Percentiles rank a stretch among this genome's conserved stretches.
These are phyloP conservation scores for Spilosoma lubricipeda DNA, from an alignment of 2,888 invertebrate species.

Conservation along the genomic window DNA sequence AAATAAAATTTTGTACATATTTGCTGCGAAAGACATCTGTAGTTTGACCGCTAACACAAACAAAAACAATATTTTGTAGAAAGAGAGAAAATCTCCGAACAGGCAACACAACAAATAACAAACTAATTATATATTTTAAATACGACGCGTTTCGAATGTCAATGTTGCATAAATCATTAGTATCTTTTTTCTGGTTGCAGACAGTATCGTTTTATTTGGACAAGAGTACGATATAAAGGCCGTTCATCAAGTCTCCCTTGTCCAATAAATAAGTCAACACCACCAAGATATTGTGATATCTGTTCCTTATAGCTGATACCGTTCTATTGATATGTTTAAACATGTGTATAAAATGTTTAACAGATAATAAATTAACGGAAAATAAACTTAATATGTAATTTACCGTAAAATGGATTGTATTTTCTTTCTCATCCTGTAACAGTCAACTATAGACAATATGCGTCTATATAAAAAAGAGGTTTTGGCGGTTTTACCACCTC, in stretches of 20 bases:
- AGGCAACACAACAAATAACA: not conserved
- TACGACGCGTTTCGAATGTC: conserved; percentile 1
- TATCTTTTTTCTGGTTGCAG: conserved; percentile 13
- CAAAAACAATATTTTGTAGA: too few relatives aligned
- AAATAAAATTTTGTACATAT: too few relatives aligned
- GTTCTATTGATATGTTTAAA: conserved; percentile 10
- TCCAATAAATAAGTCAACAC: conserved; percentile 17
- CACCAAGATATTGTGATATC: conserved; percentile 14
- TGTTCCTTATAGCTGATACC: conserved; percentile 10
- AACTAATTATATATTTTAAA: conserved; percentile 10
- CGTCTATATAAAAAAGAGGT: too few relatives aligned
- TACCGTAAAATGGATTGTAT: not conserved
- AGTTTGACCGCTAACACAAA: too few relatives aligned
- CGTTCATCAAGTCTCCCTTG: conserved; percentile 8
- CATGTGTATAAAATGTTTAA: conserved; percentile 4
- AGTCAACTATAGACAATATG: too few relatives aligned
- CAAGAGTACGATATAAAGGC: conserved; percentile 10
- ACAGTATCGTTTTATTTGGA: conserved; percentile 10
- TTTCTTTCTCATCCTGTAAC: too few relatives aligned
- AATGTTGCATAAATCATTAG: conserved; percentile 14
- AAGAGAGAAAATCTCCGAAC: not conserved
- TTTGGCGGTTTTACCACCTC: too few relatives aligned
- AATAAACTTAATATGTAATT: not conserved
- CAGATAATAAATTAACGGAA: not conserved
- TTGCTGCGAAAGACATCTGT: too few relatives aligned